Base-by-base conservation (phyloP, 2,113 vertebrate species). In the Boulengeromyrus knoepffleri region DNA sequence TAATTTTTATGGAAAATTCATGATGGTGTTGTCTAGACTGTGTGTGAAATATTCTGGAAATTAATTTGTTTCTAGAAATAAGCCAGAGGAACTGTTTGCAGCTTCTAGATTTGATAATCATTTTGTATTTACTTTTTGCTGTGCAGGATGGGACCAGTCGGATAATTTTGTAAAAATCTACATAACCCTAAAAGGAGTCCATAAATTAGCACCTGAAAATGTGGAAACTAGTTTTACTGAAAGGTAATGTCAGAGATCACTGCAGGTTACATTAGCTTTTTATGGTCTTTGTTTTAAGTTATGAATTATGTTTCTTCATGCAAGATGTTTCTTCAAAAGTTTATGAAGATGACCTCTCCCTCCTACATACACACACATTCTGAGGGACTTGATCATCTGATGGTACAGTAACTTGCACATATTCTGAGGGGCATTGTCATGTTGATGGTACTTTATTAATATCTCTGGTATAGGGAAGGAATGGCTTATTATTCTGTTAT, bases 161-260 rank as follows among this genome's bases (percentile, higher is more conserved):
- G 98, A 99, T 47, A 99, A 99, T 88, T 99, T 97, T 95, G 96
- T 99, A 92, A 99, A 99, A 95, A 98, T 99, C 90, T 99, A 99
- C 90, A 95, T 99, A 77, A 97, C 97, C 24, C 93, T 99, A 93
- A 97, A 95, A 93, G 97, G 97, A 90, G 97, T 98, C 56, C 98
- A 99, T 92, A 96, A 97, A 88, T 96, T 98, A 90, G 95, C 97
- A 47, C 47, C 95, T 91, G 98, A 99, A 92, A 98, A 97, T 1
- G 97, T 99, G 66, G 96, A 97, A 89, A 96, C 97, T 92, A 95
- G 93, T 90, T 99, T 99, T 91, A 97, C 96, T 92, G 98, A 99
- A 89, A 96, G 97, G 98, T 99, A 92, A 95, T 52, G 49, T 87
- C 17, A 52, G 80, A 31, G 74, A 46, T 31, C 70, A 80, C 6